Evolutionary conservation across 2,113 vertebrate species (phyloP).

Genomic region (Tympanuchus pallidicinctus): DNA sequence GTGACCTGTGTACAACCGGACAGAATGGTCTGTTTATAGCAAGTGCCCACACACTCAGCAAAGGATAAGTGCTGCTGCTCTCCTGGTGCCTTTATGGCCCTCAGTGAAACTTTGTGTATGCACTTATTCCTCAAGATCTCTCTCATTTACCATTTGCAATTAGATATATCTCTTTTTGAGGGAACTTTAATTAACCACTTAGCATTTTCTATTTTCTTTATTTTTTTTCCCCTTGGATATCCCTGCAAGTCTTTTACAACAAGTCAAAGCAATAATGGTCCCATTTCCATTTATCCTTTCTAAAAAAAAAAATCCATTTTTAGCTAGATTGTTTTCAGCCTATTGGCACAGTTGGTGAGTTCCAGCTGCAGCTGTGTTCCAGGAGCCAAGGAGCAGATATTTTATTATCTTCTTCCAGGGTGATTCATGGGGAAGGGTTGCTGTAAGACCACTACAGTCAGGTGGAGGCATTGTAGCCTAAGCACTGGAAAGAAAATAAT

Average conservation of each 20-base stretch:
- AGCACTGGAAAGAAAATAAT: neutral
- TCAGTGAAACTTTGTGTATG: neutral
- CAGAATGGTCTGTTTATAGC: neutral
- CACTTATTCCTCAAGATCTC: neutral
- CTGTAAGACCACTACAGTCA: neutral
- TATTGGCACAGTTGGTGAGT: neutral
- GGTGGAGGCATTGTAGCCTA: neutral
- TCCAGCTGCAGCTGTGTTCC: neutral
- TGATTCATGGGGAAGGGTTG: neutral
- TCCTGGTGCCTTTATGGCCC: neutral
- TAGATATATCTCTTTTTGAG: neutral
- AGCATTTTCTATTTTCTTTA: neutral
- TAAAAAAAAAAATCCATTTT: neutral
- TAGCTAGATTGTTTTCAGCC: neutral
- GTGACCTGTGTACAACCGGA: neutral
- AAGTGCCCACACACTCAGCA: neutral
- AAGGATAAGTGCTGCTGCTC: neutral
- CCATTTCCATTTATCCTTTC: neutral
- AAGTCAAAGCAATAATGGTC: conserved; percentile 38
- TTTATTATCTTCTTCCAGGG: neutral
- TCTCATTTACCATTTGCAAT: conserved; percentile 13
- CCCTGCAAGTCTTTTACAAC: conserved; percentile 23
- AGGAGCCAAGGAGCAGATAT: neutral
- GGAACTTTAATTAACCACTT: conserved; percentile 35
- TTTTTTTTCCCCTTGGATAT: conserved; percentile 10